Evolutionary conservation across 2,888 invertebrate species (phyloP).

Genomic region (Xestia rhomboidea): DNA sequence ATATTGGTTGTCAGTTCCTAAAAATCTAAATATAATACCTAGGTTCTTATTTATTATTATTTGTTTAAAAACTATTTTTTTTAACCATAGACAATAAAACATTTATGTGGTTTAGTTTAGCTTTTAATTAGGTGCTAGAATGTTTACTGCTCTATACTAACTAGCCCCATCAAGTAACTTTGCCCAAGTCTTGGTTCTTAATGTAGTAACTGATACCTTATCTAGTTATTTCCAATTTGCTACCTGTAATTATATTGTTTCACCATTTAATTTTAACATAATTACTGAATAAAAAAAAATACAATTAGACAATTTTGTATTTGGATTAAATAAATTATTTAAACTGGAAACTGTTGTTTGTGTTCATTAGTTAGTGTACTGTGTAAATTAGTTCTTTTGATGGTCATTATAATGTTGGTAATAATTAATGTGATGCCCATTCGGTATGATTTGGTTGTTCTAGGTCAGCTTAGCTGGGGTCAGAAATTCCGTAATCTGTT

Average conservation of each 20-base stretch:
- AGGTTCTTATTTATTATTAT: constrained; percentile 53
- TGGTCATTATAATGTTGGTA: neutral
- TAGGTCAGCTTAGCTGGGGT: neutral
- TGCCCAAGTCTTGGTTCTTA: neutral
- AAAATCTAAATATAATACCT: constrained; percentile 25
- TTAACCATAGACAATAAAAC: constrained; percentile 6
- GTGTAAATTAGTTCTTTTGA: neutral
- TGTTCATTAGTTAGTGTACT: neutral
- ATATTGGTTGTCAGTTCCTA: constrained; percentile 58
- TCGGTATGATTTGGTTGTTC: neutral
- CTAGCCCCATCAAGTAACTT: neutral
- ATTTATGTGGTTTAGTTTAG: constrained; percentile 27
- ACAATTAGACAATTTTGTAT: constrained; percentile 46
- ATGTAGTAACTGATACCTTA: neutral
- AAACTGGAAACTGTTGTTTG: constrained; percentile 12
- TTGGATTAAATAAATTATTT: constrained; percentile 41
- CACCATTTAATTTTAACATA: neutral
- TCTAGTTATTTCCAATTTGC: constrained; percentile 13
- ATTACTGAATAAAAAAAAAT: constrained; percentile 30
- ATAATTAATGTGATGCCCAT: neutral
- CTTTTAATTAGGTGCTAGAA: constrained; percentile 45
- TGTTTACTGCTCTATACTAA: constrained; percentile 8
- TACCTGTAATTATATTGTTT: constrained; percentile 1
- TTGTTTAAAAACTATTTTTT: constrained; percentile 34
- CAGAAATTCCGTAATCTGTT: neutral